Conservation (phyloP, 2,797 vertebrate genomes). For the Darevskia mixta region DNA sequence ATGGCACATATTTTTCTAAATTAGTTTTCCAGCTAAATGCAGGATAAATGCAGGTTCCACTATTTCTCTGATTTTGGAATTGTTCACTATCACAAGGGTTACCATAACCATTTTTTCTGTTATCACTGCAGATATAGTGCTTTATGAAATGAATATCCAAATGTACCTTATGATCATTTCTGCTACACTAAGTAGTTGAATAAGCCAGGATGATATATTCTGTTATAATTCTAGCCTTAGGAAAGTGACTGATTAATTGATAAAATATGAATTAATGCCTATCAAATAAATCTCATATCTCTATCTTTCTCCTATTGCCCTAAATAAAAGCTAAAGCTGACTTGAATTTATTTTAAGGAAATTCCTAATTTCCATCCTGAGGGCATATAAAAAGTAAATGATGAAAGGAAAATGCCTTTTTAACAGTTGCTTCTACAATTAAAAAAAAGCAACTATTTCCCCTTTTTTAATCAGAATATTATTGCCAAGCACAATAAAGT, state of each 20-base stretch:
- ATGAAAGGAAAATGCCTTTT: conserved; percentile 6
- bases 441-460: neutral
- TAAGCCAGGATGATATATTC: conserved; percentile 9
- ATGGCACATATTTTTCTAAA: neutral
- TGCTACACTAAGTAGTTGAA: conserved; percentile 40
- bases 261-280: conserved; percentile 33
- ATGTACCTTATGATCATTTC: conserved; percentile 31
- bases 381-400: conserved; percentile 14
- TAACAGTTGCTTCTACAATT: neutral
- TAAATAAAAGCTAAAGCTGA: conserved; percentile 16
- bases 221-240: conserved; percentile 9
- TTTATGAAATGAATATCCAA: conserved; percentile 17
- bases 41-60: neutral
- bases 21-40: neutral
- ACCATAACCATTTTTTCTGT: conserved; percentile 44
- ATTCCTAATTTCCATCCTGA: neutral
- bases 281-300: conserved; percentile 12
- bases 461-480: neutral
- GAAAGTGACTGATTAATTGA: conserved; percentile 39
- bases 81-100: neutral
- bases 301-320: conserved; percentile 3
- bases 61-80: neutral
- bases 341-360: conserved; percentile 12
- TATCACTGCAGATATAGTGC: conserved; percentile 39
- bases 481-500: neutral